Conservation (phyloP, 2,113 vertebrate species). For the Euleptes europaea region DNA sequence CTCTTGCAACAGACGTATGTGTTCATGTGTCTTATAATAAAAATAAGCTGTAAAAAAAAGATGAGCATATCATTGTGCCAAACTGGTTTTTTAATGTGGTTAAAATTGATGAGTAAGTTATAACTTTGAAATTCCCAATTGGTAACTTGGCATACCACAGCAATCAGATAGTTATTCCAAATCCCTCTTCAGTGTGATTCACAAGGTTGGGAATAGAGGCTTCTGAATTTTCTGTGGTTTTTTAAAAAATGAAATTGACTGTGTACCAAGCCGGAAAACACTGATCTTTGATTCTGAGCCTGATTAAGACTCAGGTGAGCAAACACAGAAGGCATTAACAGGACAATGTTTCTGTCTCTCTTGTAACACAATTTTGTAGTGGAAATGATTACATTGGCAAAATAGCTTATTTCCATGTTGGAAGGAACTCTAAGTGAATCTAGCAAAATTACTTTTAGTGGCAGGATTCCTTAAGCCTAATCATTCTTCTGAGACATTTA, state of each 20-base stretch:
- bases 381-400: slow-evolving; percentile 56
- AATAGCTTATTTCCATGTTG: background rate
- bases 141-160: background rate
- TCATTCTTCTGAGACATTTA: background rate
- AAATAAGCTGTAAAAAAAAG: background rate
- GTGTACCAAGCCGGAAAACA: slow-evolving; percentile 39
- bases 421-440: background rate
- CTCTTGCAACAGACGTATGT: background rate
- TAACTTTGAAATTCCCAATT: background rate
- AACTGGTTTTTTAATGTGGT: background rate
- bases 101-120: background rate
- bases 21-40: background rate
- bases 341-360: slow-evolving; percentile 13
- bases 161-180: background rate
- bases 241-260: slow-evolving; percentile 21
- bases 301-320: background rate
- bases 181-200: background rate
- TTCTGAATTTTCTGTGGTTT: background rate
- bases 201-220: background rate
- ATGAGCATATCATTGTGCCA: background rate
- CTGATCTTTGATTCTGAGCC: slow-evolving; percentile 22
- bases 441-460: background rate
- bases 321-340: slow-evolving; percentile 21
- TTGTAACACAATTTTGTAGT: slow-evolving; percentile 41
- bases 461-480: background rate